phyloP scores from a whole-genome alignment of 2,888 invertebrate genomes.

The Smittia sp. region DNA sequence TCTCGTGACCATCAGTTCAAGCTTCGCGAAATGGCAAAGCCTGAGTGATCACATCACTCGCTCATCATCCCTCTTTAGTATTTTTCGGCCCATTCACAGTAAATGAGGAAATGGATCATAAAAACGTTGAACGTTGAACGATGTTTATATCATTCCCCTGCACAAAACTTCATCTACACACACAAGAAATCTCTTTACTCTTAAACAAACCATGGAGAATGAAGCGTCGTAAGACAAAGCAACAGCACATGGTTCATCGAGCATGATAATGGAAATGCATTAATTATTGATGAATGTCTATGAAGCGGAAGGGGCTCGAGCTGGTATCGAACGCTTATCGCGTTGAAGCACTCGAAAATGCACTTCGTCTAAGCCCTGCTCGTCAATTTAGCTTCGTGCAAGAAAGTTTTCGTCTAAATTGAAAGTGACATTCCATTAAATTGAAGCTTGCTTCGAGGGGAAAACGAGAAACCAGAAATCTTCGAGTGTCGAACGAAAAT shows the following conservation, averaged over 20 bases:
- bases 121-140: no score
- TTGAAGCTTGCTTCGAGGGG: conserved; percentile 6
- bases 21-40: no score
- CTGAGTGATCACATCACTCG: neutral
- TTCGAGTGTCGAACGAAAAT: neutral
- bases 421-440: conserved; percentile 9
- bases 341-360: neutral
- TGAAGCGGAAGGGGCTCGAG: neutral
- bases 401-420: neutral
- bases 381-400: neutral
- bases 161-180: neutral
- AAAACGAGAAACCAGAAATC: neutral
- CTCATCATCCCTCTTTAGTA: neutral
- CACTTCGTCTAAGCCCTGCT: neutral
- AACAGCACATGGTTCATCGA: conserved; percentile 23
- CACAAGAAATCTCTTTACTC: neutral
- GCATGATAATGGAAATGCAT: conserved; percentile 25
- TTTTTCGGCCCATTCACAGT: neutral
- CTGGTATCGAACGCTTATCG: neutral
- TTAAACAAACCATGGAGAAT: neutral
- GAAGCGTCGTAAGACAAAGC: neutral
- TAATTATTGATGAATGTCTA: conserved; percentile 10
- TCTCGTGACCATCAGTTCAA: no score
- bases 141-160: conserved; percentile 20
- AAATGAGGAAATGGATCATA: conserved; percentile 22